Conservation (phyloP, 53 echinoderm and acorn worm genomes). For the Zoroaster sp. region DNA sequence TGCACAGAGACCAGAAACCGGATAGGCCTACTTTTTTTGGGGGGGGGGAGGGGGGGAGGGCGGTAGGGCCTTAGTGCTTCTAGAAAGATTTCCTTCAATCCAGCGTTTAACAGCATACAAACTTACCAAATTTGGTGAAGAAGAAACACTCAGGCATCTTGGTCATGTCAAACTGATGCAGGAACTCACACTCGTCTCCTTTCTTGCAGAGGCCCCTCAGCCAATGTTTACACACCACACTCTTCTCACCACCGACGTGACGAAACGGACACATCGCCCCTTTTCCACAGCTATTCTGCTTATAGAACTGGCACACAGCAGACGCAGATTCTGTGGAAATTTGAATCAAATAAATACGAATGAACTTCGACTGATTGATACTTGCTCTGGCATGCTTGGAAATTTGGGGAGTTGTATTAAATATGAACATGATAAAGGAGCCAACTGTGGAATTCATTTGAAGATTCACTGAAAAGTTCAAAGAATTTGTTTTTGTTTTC, state of each 20-base stretch:
- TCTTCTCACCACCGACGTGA: constrained; percentile 95
- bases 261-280: constrained; percentile 92
- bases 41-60: too few species aligned
- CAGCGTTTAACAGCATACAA: too few species aligned
- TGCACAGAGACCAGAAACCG: too few species aligned
- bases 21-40: too few species aligned
- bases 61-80: too few species aligned
- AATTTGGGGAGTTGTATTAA: neutral
- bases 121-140: constrained; percentile 96
- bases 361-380: neutral
- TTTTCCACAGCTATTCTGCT: constrained; percentile 79
- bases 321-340: constrained; percentile 70
- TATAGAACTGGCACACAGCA: constrained; percentile 92
- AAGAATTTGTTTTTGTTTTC: too few species aligned
- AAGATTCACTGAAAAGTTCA: too few species aligned
- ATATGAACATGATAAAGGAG: too few species aligned
- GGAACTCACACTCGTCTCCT: constrained; percentile 97
- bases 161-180: constrained; percentile 98
- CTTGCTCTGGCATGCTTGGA: neutral
- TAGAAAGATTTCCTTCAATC: too few species aligned
- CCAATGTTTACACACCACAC: constrained; percentile 98
- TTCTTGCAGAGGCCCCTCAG: constrained; percentile 96
- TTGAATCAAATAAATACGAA: neutral
- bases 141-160: constrained; percentile 99
- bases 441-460: too few species aligned